Conservation (phyloP, 2,888 invertebrate genomes). For the Hirtodrosophila cameraria region DNA sequence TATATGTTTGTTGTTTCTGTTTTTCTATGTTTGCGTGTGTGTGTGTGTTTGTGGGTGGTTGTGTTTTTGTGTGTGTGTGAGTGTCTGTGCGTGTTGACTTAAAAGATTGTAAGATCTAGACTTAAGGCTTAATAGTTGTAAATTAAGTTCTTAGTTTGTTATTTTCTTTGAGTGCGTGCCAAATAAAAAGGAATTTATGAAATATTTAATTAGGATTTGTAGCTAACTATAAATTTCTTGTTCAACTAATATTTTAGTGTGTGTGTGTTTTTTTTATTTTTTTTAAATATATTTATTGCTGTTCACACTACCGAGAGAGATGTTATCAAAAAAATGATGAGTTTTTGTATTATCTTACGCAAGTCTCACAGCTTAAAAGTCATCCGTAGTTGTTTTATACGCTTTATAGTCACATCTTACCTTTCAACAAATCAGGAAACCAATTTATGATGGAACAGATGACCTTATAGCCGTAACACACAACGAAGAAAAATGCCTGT, state of each 20-base stretch:
- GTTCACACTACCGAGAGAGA: slow-evolving; percentile 46
- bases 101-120: slow-evolving; percentile 42
- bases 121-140: slow-evolving; percentile 40
- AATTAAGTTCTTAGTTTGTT: slow-evolving; percentile 50
- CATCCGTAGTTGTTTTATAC: slow-evolving; percentile 21
- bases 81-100: slow-evolving; percentile 32
- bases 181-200: slow-evolving; percentile 74
- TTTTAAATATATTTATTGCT: slow-evolving; percentile 28
- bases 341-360: slow-evolving; percentile 2
- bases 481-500: slow-evolving; percentile 12
- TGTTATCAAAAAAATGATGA: slow-evolving; percentile 7
- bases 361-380: slow-evolving; percentile 33
- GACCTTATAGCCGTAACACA: slow-evolving; percentile 36
- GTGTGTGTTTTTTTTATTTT: slow-evolving; percentile 14
- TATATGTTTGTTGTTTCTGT: slow-evolving; percentile 31
- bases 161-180: slow-evolving; percentile 70
- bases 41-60: slow-evolving; percentile 13
- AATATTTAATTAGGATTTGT: slow-evolving; percentile 47
- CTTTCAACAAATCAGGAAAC: slow-evolving; percentile 37
- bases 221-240: slow-evolving; percentile 30
- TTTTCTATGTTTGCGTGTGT: too few species aligned
- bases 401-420: slow-evolving; percentile 37
- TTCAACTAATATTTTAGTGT: slow-evolving; percentile 40
- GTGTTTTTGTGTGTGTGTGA: slow-evolving; percentile 7
- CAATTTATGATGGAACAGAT: slow-evolving; percentile 43